Conservation (phyloP, 2,888 invertebrate genomes). For the Melanostoma scalare region DNA sequence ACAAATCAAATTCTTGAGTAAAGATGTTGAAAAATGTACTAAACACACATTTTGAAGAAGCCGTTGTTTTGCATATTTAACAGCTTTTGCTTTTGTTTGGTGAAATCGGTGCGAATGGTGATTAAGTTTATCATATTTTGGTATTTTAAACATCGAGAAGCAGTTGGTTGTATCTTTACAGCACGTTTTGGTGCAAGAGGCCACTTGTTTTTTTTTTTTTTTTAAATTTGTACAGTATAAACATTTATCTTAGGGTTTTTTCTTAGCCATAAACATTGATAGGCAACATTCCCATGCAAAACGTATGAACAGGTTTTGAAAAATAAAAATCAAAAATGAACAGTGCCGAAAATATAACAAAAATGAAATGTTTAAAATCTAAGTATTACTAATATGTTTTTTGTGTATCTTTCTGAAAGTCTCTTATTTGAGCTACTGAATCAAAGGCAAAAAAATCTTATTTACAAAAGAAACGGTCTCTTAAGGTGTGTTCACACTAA, state of each 20-base stretch:
- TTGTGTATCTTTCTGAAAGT: no score
- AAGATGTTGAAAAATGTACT: constrained; percentile 44
- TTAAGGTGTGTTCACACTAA: no score
- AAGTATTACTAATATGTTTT: no score
- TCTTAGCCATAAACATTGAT: constrained; percentile 42
- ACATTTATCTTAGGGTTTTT: constrained; percentile 54
- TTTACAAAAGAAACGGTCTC: no score
- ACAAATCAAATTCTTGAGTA: constrained; percentile 54
- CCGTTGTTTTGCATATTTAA: constrained; percentile 47
- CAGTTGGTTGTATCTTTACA: constrained; percentile 44
- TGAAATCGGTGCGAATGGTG: constrained; percentile 52
- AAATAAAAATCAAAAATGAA: constrained; percentile 7
- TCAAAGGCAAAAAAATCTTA: no score
- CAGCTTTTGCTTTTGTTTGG: constrained; percentile 23
- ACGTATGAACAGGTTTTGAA: constrained; percentile 27
- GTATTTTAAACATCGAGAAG: constrained; percentile 50
- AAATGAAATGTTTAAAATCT: constrained; percentile 5
- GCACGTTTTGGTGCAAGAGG: constrained; percentile 60
- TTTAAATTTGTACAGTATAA: constrained; percentile 3
- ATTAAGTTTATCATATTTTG: constrained; percentile 1
- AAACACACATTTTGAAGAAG: constrained; percentile 54
- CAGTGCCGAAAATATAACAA: constrained; percentile 8
- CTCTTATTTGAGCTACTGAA: no score
- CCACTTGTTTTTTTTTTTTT: constrained; percentile 38
- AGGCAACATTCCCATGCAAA: constrained; percentile 70